Percentiles rank a stretch among this genome's conserved stretches.
These are phyloP conservation scores for Ommatoiulus sabulosus DNA, from an alignment of 2,888 invertebrate species.

Conservation along the genomic window DNA sequence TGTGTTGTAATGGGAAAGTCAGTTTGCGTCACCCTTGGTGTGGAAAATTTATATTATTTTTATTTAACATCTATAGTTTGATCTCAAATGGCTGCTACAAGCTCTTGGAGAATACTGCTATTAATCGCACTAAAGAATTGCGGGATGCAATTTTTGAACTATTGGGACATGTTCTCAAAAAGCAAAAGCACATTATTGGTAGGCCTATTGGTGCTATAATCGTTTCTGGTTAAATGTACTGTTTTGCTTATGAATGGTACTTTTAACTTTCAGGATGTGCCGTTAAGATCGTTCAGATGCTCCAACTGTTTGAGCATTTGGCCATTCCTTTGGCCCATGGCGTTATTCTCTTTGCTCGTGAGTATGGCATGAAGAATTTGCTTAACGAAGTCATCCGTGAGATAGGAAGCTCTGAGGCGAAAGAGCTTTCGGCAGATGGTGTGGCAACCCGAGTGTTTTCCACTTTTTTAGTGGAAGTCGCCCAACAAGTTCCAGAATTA, in stretches of 20 bases:
- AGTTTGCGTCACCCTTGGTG: background rate
- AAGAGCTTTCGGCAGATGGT: slow-evolving; percentile 31
- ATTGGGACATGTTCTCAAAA: slow-evolving; percentile 82
- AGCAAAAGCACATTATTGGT: slow-evolving; percentile 82
- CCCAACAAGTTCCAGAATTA: slow-evolving; percentile 74
- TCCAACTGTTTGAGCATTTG: slow-evolving; percentile 82
- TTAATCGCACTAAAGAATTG: slow-evolving; percentile 72
- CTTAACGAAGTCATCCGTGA: slow-evolving; percentile 77
- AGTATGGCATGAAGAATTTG: slow-evolving; percentile 77
- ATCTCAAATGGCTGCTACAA: slow-evolving; percentile 78
- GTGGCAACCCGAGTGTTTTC: slow-evolving; percentile 67
- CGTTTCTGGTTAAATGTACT: background rate
- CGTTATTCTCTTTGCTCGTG: slow-evolving; percentile 77
- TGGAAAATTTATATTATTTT: background rate
- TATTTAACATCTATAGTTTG: slow-evolving; percentile 51
- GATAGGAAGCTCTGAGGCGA: slow-evolving; percentile 38
- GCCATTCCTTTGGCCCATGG: slow-evolving; percentile 78
- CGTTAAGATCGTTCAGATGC: slow-evolving; percentile 73
- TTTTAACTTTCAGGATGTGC: slow-evolving; percentile 64
- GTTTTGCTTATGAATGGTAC: slow-evolving; percentile 53
- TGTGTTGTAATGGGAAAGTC: slow-evolving; percentile 47
- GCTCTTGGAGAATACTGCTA: slow-evolving; percentile 68
- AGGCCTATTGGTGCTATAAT: slow-evolving; percentile 59
- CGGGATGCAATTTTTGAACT: slow-evolving; percentile 82
- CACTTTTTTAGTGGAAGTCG: slow-evolving; percentile 75